Conservation (phyloP, 2,113 vertebrate genomes). For the Synchiropus splendidus region DNA sequence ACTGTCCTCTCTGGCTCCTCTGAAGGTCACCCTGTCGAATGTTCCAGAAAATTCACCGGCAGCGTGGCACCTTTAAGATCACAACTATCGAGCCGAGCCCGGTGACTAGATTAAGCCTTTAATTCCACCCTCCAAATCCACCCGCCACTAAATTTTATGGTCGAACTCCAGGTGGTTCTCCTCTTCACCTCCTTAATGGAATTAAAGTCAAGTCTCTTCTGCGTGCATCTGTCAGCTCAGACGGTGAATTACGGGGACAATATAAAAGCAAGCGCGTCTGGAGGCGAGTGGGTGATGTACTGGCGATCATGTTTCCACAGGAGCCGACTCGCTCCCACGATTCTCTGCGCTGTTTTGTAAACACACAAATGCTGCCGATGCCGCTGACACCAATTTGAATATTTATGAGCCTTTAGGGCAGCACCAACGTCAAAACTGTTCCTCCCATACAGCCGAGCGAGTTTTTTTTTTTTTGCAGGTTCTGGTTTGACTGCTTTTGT, state of each 20-base stretch:
- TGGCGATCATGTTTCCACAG: conserved; percentile 49
- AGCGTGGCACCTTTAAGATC: too few relatives aligned
- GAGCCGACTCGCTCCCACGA: conserved; percentile 46
- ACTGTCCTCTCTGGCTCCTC: too few relatives aligned
- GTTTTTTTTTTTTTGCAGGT: conserved; percentile 5
- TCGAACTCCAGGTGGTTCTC: too few relatives aligned
- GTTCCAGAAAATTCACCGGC: too few relatives aligned
- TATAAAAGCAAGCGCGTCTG: conserved; percentile 30
- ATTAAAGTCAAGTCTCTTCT: too few relatives aligned
- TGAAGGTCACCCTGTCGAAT: too few relatives aligned
- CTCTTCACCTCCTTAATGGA: too few relatives aligned
- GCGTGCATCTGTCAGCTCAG: conserved; percentile 3
- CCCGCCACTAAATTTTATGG: too few relatives aligned
- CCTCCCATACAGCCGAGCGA: too few relatives aligned
- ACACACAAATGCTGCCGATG: conserved; percentile 42
- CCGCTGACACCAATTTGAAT: conserved; percentile 57
- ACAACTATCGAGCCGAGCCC: too few relatives aligned
- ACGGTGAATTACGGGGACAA: conserved; percentile 31
- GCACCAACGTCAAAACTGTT: conserved; percentile 26
- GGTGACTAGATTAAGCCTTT: too few relatives aligned
- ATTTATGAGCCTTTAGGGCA: conserved; percentile 57
- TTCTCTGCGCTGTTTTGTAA: conserved; percentile 55
- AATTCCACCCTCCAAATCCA: too few relatives aligned
- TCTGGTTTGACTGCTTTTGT: conserved; percentile 6
- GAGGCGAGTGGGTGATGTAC: conserved; percentile 48